These are phyloP conservation scores for Calyptomena viridis DNA, from an alignment of 2,113 vertebrate species.

Conservation along the genomic window DNA sequence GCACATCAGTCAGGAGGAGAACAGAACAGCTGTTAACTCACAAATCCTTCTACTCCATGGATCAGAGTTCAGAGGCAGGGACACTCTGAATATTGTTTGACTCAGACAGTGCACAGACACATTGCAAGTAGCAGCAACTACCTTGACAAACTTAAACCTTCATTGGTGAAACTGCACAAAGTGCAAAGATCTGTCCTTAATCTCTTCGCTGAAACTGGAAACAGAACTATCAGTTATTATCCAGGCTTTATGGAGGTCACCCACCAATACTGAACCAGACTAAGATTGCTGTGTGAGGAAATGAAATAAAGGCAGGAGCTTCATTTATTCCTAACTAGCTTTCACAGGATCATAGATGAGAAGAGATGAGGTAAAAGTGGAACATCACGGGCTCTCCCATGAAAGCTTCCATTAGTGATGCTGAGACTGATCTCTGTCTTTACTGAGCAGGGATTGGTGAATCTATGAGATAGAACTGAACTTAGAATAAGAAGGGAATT, in stretches of 20 bases:
- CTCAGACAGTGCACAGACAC: background rate
- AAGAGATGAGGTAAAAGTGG: background rate
- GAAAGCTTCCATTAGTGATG: background rate
- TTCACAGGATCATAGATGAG: background rate
- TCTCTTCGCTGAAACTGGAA: background rate
- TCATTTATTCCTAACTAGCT: background rate
- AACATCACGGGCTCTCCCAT: background rate
- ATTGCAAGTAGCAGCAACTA: background rate
- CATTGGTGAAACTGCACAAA: background rate
- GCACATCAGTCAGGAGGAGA: background rate
- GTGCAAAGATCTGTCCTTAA: background rate
- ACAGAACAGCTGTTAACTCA: background rate
- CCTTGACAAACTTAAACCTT: background rate
- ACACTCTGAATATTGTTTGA: rapidly evolving
- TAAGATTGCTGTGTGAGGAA: background rate
- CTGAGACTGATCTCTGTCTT: background rate
- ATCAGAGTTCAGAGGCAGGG: background rate
- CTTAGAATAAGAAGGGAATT: background rate
- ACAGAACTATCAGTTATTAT: background rate
- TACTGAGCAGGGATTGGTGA: background rate
- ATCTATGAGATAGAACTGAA: background rate
- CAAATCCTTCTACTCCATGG: background rate
- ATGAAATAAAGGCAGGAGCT: background rate
- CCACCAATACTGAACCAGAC: background rate
- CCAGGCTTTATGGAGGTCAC: background rate